These are phyloP conservation scores for Bufotes viridis DNA, from an alignment of 2,797 vertebrate species.

Conservation along the genomic window DNA sequence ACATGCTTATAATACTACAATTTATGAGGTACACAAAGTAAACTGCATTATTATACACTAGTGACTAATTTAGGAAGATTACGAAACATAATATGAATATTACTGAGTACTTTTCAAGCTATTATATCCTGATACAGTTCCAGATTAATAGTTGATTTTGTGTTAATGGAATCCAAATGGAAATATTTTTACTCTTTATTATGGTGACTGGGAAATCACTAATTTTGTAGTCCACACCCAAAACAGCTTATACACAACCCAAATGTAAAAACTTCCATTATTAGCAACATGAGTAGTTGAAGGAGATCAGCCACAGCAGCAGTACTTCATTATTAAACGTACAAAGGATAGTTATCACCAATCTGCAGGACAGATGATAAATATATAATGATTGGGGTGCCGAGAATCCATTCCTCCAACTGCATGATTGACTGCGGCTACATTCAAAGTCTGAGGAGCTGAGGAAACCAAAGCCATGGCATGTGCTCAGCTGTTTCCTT, in stretches of 20 bases:
- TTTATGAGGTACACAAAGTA: conserved; percentile 40
- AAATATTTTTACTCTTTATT: conserved; percentile 37
- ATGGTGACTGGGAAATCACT: conserved; percentile 50
- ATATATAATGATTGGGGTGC: too few species aligned
- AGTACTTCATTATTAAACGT: background rate
- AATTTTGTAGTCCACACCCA: conserved; percentile 24
- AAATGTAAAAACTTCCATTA: background rate
- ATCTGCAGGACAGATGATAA: too few species aligned
- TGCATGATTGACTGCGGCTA: too few species aligned
- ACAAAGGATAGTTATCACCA: background rate
- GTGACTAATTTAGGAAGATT: conserved; percentile 35
- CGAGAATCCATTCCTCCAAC: too few species aligned
- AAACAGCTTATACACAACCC: background rate
- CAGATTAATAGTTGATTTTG: conserved; percentile 58
- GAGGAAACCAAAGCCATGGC: too few species aligned
- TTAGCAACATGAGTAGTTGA: background rate
- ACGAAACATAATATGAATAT: conserved; percentile 40
- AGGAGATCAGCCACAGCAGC: background rate
- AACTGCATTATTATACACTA: conserved; percentile 58
- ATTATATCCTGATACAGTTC: conserved; percentile 49
- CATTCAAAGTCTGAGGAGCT: too few species aligned
- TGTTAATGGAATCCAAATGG: conserved; percentile 13
- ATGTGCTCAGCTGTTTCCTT: too few species aligned
- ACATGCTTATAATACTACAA: background rate
- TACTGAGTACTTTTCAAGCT: conserved; percentile 13